Conservation (phyloP, 2,797 vertebrate species). For the Lutjanus argentimaculatus region DNA sequence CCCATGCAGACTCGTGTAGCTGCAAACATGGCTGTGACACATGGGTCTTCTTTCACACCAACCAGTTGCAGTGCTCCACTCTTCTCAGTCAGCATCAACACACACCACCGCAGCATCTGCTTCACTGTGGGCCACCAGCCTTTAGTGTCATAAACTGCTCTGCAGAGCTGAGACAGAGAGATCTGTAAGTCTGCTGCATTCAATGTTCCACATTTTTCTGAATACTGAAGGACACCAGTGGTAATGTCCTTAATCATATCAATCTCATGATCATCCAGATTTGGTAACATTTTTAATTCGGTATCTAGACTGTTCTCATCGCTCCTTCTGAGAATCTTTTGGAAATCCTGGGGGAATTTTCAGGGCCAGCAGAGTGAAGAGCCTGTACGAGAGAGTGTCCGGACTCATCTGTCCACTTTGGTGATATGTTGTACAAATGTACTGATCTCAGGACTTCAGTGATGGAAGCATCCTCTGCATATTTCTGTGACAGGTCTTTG, state of each 20-base stretch:
- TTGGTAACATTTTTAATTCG: not conserved
- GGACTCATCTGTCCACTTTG: not conserved
- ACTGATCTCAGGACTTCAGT: not conserved
- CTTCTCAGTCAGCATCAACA: conserved; percentile 3
- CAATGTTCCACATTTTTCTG: not conserved
- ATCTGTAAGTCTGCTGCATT: not conserved
- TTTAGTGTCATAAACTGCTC: conserved; percentile 33
- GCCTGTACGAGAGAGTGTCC: not conserved
- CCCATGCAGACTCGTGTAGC: conserved; percentile 12
- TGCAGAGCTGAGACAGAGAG: conserved; percentile 16
- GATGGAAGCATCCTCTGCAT: not conserved
- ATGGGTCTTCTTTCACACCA: conserved; percentile 21
- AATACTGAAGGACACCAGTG: not conserved
- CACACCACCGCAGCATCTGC: conserved; percentile 44
- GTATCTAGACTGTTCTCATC: not conserved
- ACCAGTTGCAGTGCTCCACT: not conserved
- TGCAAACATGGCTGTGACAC: conserved; percentile 45
- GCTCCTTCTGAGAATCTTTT: conserved; percentile 2
- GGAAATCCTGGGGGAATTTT: conserved; percentile 10
- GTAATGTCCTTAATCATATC: not conserved
- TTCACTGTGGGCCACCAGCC: conserved; percentile 28
- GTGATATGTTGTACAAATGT: not conserved
- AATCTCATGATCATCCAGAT: not conserved
- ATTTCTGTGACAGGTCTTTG: not conserved
- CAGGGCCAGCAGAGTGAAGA: not conserved